phyloP scores from a whole-genome alignment of 2,888 invertebrate genomes.

The Theristus sp. region DNA sequence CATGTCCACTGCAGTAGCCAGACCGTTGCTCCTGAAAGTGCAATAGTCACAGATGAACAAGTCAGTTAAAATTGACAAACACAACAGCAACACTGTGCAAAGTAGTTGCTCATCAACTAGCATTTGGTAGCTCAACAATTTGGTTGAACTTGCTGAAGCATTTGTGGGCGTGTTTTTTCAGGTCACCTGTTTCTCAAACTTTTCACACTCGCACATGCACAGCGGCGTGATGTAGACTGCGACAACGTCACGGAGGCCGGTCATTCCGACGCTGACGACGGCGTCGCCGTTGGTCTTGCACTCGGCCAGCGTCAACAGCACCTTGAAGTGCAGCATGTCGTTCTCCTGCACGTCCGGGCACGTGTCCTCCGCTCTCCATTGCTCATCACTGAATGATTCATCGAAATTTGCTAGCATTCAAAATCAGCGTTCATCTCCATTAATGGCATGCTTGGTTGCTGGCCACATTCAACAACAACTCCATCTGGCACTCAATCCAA shows the following conservation, averaged over 20 bases:
- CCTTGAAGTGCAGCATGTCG: constrained; percentile 1
- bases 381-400: not conserved
- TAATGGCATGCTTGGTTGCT: too few species aligned
- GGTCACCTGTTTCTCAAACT: constrained; percentile 13
- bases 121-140: too few species aligned
- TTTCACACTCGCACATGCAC: constrained; percentile 27
- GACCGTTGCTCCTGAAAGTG: not conserved
- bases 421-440: too few species aligned
- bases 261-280: constrained; percentile 21
- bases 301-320: constrained; percentile 13
- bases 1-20: not conserved
- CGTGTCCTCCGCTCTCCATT: not conserved
- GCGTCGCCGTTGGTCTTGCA: constrained; percentile 17
- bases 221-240: constrained; percentile 18
- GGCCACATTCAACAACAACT: too few species aligned
- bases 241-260: constrained; percentile 13
- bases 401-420: too few species aligned
- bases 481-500: too few species aligned
- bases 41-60: not conserved
- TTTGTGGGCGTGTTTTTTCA: too few species aligned
- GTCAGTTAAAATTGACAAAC: not conserved
- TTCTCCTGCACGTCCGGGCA: not conserved
- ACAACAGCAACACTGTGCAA: not conserved
- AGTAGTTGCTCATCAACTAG: not conserved
- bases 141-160: too few species aligned